Conservation (phyloP, 2,888 invertebrate species). For the Pristionchus mayeri region DNA sequence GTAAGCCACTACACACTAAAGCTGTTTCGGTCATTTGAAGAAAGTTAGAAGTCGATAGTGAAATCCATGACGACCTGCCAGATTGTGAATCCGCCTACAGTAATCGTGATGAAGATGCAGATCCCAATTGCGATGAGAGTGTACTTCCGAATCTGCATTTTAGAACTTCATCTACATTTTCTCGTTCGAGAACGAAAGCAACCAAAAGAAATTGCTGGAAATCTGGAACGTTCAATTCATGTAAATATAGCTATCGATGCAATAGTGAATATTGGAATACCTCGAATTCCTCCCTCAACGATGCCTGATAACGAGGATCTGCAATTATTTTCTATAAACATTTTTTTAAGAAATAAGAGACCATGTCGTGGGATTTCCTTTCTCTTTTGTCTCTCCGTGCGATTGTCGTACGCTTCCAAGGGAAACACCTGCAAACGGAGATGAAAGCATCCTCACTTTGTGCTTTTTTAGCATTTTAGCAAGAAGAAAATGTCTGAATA, state of each 20-base stretch:
- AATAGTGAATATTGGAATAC: background rate
- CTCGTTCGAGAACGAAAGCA: too few relatives aligned
- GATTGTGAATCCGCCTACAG: constrained; percentile 6
- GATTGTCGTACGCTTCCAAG: constrained; percentile 38
- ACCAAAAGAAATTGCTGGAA: too few relatives aligned
- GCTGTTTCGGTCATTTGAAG: too few relatives aligned
- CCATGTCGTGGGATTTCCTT: constrained; percentile 27
- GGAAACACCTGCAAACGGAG: constrained; percentile 39
- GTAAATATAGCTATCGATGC: too few relatives aligned
- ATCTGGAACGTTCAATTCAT: too few relatives aligned
- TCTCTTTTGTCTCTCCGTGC: background rate
- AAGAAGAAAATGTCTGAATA: background rate
- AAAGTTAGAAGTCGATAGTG: constrained; percentile 24
- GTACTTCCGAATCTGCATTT: constrained; percentile 20
- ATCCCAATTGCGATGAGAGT: constrained; percentile 5
- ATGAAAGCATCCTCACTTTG: too few relatives aligned
- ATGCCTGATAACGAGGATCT: constrained; percentile 35
- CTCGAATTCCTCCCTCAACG: constrained; percentile 22
- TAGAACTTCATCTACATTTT: too few relatives aligned
- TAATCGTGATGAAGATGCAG: background rate
- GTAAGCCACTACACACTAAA: too few relatives aligned
- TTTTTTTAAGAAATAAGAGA: background rate
- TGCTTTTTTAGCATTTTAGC: too few relatives aligned
- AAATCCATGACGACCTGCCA: constrained; percentile 42
- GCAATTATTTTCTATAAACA: background rate